Percentiles rank a stretch among this genome's conserved stretches.
Conservation (phyloP, 2,113 vertebrate genomes). For the Bubalus kerabau region DNA sequence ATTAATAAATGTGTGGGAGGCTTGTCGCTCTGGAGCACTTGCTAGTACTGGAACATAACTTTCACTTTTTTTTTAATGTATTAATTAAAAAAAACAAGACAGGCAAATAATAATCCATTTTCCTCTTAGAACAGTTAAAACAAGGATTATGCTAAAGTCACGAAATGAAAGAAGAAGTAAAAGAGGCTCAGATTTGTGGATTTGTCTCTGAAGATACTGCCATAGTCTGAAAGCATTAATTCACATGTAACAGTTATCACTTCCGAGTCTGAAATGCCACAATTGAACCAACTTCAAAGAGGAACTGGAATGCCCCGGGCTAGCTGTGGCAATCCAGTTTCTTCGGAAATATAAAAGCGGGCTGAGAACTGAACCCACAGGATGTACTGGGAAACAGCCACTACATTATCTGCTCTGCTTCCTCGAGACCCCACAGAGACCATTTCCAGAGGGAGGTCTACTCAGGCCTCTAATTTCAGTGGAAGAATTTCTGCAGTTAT, state of each 20-base stretch:
- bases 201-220: not conserved
- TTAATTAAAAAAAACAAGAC: constrained; percentile 23
- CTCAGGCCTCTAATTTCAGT: not conserved
- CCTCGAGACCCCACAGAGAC: constrained; percentile 4
- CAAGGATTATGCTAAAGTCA: constrained; percentile 8
- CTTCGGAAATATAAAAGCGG: constrained; percentile 9
- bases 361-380: not conserved
- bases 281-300: not conserved
- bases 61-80: not conserved
- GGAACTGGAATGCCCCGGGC: not conserved
- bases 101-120: constrained; percentile 26
- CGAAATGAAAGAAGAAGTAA: constrained; percentile 12
- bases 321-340: not conserved
- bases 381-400: not conserved
- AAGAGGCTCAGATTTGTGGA: not conserved
- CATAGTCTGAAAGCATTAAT: not conserved
- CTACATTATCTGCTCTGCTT: not conserved
- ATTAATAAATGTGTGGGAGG: not conserved
- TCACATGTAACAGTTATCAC: not conserved
- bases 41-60: not conserved
- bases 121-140: constrained; percentile 10
- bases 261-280: not conserved
- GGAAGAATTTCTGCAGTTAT: not conserved
- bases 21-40: not conserved
- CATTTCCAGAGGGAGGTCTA: not conserved